Percentiles rank a stretch among this genome's conserved stretches.
phyloP scores from a whole-genome alignment of 2,113 vertebrate genomes.

The Upupa epops region DNA sequence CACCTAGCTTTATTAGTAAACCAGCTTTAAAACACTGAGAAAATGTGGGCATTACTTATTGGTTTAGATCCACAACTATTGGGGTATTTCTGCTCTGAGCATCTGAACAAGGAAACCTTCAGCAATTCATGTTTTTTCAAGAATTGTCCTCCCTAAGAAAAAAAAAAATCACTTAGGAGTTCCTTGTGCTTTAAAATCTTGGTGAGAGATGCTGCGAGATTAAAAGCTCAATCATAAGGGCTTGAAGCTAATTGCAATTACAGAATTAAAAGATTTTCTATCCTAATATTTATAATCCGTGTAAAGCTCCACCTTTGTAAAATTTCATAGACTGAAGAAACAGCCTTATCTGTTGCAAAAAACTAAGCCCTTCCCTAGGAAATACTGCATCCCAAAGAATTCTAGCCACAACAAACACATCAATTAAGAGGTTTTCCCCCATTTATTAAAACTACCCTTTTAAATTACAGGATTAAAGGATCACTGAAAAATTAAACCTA shows the following conservation, averaged over 20 bases:
- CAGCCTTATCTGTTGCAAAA: not conserved
- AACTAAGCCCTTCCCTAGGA: not conserved
- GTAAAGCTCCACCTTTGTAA: not conserved
- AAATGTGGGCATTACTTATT: not conserved
- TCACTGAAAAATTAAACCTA: not conserved
- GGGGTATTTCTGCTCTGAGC: not conserved
- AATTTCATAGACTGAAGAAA: not conserved
- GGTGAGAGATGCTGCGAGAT: not conserved
- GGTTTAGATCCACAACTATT: not conserved
- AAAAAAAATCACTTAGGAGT: not conserved
- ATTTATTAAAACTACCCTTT: not conserved
- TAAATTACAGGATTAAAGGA: not conserved
- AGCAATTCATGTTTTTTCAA: not conserved
- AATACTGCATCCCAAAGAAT: not conserved
- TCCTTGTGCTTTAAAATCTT: not conserved
- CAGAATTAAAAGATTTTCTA: conserved; percentile 17
- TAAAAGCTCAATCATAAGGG: conserved; percentile 6
- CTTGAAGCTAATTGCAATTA: conserved; percentile 19
- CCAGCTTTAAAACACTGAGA: not conserved
- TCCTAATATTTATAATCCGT: not conserved
- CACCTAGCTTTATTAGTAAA: not conserved
- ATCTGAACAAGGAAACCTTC: not conserved
- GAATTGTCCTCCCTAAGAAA: not conserved
- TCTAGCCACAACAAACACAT: not conserved
- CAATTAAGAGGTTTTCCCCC: not conserved